Evolutionary conservation across 2,888 invertebrate genomes (phyloP).

Genomic region (Oxycera nigricornis): DNA sequence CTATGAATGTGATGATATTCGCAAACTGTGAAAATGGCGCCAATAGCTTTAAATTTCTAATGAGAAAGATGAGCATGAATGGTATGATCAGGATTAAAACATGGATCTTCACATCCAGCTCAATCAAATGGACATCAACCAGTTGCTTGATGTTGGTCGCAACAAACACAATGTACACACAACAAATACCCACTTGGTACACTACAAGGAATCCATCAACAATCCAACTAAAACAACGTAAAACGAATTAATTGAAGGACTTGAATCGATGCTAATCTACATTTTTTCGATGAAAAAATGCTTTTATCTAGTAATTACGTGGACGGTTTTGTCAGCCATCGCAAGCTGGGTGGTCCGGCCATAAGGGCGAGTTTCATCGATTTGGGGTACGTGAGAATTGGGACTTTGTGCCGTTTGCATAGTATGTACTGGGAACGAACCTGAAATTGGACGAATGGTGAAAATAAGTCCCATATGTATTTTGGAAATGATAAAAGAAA

Average conservation of each 20-base stretch:
- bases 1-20: slow-evolving; percentile 78
- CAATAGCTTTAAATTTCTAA: slow-evolving; percentile 77
- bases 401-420: slow-evolving; percentile 72
- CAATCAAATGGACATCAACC: background rate
- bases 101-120: slow-evolving; percentile 65
- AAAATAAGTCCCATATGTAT: background rate
- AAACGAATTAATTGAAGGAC: too few relatives aligned
- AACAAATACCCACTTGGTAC: slow-evolving; percentile 89
- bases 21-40: slow-evolving; percentile 86
- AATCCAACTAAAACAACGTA: slow-evolving; percentile 65
- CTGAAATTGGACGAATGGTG: background rate
- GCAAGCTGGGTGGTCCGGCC: slow-evolving; percentile 73
- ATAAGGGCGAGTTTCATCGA: slow-evolving; percentile 81
- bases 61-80: slow-evolving; percentile 73
- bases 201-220: slow-evolving; percentile 75
- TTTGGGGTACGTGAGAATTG: slow-evolving; percentile 82
- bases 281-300: slow-evolving; percentile 46
- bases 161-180: slow-evolving; percentile 83
- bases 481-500: background rate
- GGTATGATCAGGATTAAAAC: slow-evolving; percentile 74
- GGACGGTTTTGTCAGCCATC: slow-evolving; percentile 68
- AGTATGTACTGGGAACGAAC: slow-evolving; percentile 54
- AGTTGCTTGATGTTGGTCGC: slow-evolving; percentile 72
- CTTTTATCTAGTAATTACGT: slow-evolving; percentile 52
- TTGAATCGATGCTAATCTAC: too few relatives aligned